phyloP scores from a whole-genome alignment of 1,140 invertebrate species.

The Pseudomyrmex dendroicus region DNA sequence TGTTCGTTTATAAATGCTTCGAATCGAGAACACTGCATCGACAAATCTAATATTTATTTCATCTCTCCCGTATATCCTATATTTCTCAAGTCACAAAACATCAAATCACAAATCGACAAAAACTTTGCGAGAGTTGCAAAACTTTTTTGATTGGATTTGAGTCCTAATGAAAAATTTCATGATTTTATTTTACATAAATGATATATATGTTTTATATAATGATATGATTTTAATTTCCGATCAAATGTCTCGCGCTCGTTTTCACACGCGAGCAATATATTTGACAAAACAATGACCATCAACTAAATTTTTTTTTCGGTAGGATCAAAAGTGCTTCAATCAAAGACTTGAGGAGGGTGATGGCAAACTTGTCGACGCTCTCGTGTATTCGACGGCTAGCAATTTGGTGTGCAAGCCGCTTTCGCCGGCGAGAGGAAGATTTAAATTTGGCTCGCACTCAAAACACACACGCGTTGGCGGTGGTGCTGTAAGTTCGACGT shows the following conservation, averaged over 20 bases:
- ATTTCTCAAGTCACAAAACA: not conserved
- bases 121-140: not conserved
- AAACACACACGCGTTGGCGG: not conserved
- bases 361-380: not conserved
- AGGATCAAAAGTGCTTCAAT: not conserved
- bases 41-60: not conserved
- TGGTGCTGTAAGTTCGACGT: conserved; percentile 50
- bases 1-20: conserved; percentile 19
- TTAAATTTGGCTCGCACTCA: conserved; percentile 67
- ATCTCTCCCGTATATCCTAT: not conserved
- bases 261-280: too few species aligned
- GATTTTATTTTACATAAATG: too few species aligned
- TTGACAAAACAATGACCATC: too few species aligned
- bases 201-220: too few species aligned
- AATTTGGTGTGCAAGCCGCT: conserved; percentile 17
- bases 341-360: not conserved
- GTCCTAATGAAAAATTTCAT: too few species aligned
- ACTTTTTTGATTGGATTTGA: not conserved
- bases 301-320: not conserved
- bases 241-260: too few species aligned
- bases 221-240: too few species aligned
- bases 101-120: not conserved
- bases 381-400: conserved; percentile 26
- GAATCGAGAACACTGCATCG: conserved; percentile 22
- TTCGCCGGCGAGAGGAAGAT: conserved; percentile 44